These are phyloP conservation scores for Goniozus legneri DNA, from an alignment of 1,140 invertebrate genomes.

Conservation along the genomic window DNA sequence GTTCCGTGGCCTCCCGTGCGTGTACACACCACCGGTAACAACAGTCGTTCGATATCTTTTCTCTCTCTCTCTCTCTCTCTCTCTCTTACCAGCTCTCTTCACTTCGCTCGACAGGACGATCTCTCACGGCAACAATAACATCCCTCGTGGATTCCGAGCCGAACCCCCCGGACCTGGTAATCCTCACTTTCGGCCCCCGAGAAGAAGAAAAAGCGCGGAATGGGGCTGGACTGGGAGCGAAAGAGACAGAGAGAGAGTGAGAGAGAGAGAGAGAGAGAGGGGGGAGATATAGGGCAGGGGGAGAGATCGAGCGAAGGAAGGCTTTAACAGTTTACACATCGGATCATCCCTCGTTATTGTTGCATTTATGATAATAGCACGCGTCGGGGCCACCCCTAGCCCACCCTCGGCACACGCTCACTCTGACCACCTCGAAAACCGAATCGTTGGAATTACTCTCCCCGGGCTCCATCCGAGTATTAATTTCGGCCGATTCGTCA, in stretches of 20 bases:
- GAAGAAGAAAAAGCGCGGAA: conserved; percentile 11
- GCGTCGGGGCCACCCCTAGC: not conserved
- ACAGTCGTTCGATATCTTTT: conserved; percentile 14
- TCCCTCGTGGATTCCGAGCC: conserved; percentile 38
- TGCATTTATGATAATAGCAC: conserved; percentile 54
- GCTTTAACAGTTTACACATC: conserved; percentile 48
- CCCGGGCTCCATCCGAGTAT: too few species aligned
- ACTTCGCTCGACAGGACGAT: conserved; percentile 6
- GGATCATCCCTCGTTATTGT: conserved; percentile 57
- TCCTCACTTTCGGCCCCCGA: conserved; percentile 38
- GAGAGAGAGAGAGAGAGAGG: conserved; percentile 19
- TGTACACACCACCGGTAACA: conserved; percentile 14
- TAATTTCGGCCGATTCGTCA: too few species aligned
- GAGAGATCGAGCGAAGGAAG: not conserved
- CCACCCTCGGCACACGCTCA: not conserved
- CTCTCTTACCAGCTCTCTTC: conserved; percentile 1
- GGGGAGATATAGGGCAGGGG: conserved; percentile 12
- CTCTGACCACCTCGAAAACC: too few species aligned
- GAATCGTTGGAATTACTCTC: too few species aligned
- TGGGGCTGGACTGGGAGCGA: conserved; percentile 1
- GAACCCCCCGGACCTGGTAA: conserved; percentile 35
- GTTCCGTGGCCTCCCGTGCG: conserved; percentile 8
- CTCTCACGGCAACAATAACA: conserved; percentile 48
- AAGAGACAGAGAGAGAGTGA: too few species aligned
- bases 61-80: conserved; percentile 7